These are phyloP conservation scores for Macrobrachium nipponense DNA, from an alignment of 1,140 invertebrate genomes.

Conservation along the genomic window DNA sequence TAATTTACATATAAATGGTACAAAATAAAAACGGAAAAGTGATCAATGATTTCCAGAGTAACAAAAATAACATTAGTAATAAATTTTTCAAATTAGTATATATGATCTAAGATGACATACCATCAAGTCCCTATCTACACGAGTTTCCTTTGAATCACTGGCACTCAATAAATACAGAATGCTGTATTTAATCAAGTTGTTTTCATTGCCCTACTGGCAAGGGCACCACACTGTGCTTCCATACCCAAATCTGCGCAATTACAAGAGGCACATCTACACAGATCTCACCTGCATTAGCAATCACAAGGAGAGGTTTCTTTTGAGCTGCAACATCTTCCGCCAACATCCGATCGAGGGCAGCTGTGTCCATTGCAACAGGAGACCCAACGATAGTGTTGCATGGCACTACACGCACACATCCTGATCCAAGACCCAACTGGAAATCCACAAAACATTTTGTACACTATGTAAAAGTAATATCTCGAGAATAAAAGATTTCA, in stretches of 20 bases:
- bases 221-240: too few relatives aligned
- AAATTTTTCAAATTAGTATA: not conserved
- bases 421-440: constrained; percentile 79
- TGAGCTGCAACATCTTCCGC: constrained; percentile 81
- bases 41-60: not conserved
- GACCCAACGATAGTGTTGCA: constrained; percentile 78
- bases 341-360: constrained; percentile 82
- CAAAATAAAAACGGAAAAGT: not conserved
- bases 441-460: constrained; percentile 61
- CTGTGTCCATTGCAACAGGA: constrained; percentile 81
- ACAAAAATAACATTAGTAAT: not conserved
- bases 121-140: too few relatives aligned
- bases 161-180: too few relatives aligned
- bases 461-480: not conserved
- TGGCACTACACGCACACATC: constrained; percentile 86
- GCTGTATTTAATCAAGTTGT: too few relatives aligned
- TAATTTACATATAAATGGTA: too few relatives aligned
- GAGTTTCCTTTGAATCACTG: too few relatives aligned
- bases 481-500: not conserved
- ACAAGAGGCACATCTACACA: not conserved
- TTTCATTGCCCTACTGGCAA: too few relatives aligned
- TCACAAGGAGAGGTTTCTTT: constrained; percentile 82
- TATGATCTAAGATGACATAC: not conserved
- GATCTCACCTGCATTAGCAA: constrained; percentile 79
- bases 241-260: too few relatives aligned